A percentile compares a stretch with the other conserved stretches of the same genome.
Evolutionary conservation across 2,797 vertebrate species (phyloP).

Genomic region (Benthosema pterotum): DNA sequence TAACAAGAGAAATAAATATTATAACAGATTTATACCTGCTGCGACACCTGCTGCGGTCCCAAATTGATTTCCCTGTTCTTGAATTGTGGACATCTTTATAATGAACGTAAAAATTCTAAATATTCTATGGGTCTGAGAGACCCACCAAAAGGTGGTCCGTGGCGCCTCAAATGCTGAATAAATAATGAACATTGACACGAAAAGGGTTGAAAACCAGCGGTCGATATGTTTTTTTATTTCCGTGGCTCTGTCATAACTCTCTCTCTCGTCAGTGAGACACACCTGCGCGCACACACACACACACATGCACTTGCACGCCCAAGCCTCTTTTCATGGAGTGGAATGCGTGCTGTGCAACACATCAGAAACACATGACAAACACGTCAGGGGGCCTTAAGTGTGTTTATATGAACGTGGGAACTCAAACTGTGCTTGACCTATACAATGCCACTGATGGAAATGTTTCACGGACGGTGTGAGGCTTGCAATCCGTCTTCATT

Average conservation of each 20-base stretch:
- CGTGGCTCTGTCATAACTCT: neutral
- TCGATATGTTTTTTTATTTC: neutral
- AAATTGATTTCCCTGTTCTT: no score
- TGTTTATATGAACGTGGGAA: constrained; percentile 12
- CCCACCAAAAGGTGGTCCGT: no score
- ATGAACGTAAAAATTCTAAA: no score
- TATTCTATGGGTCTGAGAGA: no score
- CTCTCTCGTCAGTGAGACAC: neutral
- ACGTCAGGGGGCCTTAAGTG: constrained; percentile 30
- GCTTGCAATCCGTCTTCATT: neutral
- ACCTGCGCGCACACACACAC: neutral
- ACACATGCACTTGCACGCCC: neutral
- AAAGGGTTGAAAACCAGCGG: no score
- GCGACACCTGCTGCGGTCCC: no score
- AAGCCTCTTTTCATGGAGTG: constrained; percentile 7
- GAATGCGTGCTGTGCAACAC: constrained; percentile 6
- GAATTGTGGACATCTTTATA: no score
- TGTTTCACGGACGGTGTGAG: constrained; percentile 1
- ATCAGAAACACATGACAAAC: neutral
- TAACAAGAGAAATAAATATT: no score
- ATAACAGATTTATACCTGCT: no score
- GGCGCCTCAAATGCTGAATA: no score
- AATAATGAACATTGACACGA: no score
- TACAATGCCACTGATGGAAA: constrained; percentile 9
- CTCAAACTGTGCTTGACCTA: constrained; percentile 31